These are phyloP conservation scores for Pseudochirops corinnae DNA, from an alignment of 2,797 vertebrate genomes.

Conservation along the genomic window DNA sequence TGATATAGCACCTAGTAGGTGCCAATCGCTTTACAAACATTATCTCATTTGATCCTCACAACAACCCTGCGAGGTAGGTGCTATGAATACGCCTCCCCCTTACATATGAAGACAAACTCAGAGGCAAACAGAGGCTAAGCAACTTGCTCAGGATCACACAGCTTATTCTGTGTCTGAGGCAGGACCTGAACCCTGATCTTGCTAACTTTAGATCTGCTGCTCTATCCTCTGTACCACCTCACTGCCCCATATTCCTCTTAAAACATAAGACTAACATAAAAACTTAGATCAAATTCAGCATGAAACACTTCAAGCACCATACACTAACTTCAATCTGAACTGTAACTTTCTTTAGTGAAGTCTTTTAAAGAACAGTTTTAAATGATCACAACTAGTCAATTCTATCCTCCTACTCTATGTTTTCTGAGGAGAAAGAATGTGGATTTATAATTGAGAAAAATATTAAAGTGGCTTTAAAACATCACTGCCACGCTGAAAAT, in stretches of 20 bases:
- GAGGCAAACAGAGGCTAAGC: not conserved
- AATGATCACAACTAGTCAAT: not conserved
- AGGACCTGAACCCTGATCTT: not conserved
- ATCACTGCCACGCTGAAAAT: not conserved
- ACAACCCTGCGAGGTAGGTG: not conserved
- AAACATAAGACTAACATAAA: not conserved
- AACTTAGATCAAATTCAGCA: not conserved
- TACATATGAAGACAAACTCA: not conserved
- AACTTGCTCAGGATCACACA: not conserved
- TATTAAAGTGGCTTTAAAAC: not conserved
- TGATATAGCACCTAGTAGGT: not conserved
- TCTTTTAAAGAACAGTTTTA: not conserved
- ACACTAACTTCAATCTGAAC: no score
- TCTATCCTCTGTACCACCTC: not conserved
- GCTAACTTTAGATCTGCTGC: not conserved
- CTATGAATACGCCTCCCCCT: not conserved
- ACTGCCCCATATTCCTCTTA: not conserved
- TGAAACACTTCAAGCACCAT: not conserved
- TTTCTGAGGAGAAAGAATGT: not conserved
- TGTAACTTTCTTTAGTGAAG: not conserved
- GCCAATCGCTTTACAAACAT: not conserved
- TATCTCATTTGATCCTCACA: not conserved
- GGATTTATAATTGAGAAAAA: not conserved
- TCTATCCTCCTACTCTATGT: not conserved
- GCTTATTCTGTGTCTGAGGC: not conserved